Base-by-base conservation (phyloP, 2,888 invertebrate species). In the Hirtodrosophila confusa region DNA sequence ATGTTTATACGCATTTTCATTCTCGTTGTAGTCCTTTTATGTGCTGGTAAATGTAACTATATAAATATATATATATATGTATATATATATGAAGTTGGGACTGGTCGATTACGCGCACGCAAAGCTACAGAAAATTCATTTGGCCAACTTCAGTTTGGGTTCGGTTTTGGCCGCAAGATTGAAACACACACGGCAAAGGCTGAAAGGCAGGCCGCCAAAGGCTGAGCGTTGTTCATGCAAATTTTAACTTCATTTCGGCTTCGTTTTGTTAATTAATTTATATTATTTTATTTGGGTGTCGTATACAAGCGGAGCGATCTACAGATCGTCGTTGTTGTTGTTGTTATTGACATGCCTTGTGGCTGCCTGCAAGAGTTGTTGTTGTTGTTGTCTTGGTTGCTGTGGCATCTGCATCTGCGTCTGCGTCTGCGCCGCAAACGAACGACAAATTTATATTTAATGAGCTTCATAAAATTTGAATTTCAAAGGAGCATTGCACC, bases 391-490 rank as follows among this genome's bases (percentile, higher is more conserved):
- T 27, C 6, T 4, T 27, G 7, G 29, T 45, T 27, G 50, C 31
- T 9, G 61, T 33, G 12, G 17, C 39, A 39, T 23, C 41, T 17
- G 50, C 40, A 27, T 48, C 50, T 43, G 62, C 39, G 37, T 64
- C 55, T 57, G 54, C 49, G 48, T 71, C 72, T 68, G 57, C 57
- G 53, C 9, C 57, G 29, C 61, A 39, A 62, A 62, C 61, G 69
- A 58, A 84, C 85, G 80, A 91, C 91, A 91, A 91, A 91, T 91
- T 91, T 91, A 91, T 91, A 91, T 91, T 90, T 91, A 91, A 91
- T 91, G 91, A 91, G 91, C 88, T 88, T 90, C 90, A 91, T 91
- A 91, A 91, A 91, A 90, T 90, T 91, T 91, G 88, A 91, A 90
- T 90, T 90, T 90, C 90, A 90, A 90, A 88, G 86, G 89, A 90